These are phyloP conservation scores for Trichonephila inaurata DNA, from an alignment of 1,140 invertebrate genomes.

Conservation along the genomic window DNA sequence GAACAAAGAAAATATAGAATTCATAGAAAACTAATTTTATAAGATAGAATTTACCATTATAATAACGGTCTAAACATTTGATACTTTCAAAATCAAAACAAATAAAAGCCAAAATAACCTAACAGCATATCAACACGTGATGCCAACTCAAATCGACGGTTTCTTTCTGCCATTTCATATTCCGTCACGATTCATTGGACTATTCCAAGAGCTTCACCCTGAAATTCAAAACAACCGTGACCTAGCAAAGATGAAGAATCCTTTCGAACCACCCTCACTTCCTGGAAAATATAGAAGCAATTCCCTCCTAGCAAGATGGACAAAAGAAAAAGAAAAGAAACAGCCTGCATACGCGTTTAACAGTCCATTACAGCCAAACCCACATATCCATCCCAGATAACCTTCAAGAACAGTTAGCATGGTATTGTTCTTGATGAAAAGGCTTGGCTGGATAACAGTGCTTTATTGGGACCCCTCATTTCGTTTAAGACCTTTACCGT, in stretches of 20 bases:
- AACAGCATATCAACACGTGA: no score
- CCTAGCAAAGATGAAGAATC: neutral
- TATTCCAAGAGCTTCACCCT: neutral
- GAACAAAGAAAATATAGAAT: no score
- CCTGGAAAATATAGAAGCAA: neutral
- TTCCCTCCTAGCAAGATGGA: neutral
- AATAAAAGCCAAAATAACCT: no score
- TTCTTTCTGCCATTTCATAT: neutral
- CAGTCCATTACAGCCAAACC: constrained; percentile 18
- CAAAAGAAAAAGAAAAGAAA: neutral
- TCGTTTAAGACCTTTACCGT: neutral
- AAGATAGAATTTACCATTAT: no score
- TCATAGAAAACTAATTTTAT: no score
- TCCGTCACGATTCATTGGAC: neutral
- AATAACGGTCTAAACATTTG: no score
- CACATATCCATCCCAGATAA: constrained; percentile 11
- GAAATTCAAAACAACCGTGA: constrained; percentile 10
- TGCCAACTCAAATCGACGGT: neutral
- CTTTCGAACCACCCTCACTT: neutral
- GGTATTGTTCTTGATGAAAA: constrained; percentile 13
- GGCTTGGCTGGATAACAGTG: constrained; percentile 19
- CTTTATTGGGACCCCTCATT: constrained; percentile 15
- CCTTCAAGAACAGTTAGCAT: constrained; percentile 19
- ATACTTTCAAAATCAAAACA: no score
- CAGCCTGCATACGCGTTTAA: neutral